These are phyloP conservation scores for Heliconius aoede DNA, from an alignment of 2,888 invertebrate species.

Conservation along the genomic window DNA sequence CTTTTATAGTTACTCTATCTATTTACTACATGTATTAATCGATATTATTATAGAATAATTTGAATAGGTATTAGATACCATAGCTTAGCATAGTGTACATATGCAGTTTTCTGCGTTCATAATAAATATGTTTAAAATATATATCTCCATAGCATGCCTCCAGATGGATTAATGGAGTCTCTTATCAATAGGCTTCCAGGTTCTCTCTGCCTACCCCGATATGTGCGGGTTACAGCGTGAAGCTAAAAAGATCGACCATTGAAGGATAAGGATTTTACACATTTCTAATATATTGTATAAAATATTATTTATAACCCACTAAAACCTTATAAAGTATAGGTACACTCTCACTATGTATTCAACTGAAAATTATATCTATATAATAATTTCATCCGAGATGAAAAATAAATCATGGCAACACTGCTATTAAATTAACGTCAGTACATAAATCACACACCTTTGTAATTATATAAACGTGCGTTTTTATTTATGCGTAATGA, in stretches of 20 bases:
- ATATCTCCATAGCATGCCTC: no score
- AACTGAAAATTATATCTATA: slow-evolving; percentile 18
- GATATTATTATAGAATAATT: background rate
- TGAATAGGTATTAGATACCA: background rate
- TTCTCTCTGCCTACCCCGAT: no score
- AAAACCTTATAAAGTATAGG: slow-evolving; percentile 10
- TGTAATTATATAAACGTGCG: slow-evolving; percentile 61
- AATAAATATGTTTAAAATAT: no score
- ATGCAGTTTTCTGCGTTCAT: no score
- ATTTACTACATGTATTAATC: background rate
- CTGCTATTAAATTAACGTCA: slow-evolving; percentile 59
- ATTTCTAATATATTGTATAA: no score
- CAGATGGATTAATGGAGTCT: no score
- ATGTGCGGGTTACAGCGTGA: no score
- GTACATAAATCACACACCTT: slow-evolving; percentile 67
- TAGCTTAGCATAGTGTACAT: no score
- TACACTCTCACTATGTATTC: background rate
- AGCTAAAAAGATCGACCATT: background rate
- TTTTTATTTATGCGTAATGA: slow-evolving; percentile 60
- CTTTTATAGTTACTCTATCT: slow-evolving; percentile 29
- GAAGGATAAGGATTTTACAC: background rate
- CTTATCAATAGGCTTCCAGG: no score
- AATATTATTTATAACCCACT: background rate
- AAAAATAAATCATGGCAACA: slow-evolving; percentile 50
- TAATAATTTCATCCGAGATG: slow-evolving; percentile 34